A percentile compares a stretch with the other conserved stretches of the same genome.
These are phyloP conservation scores for Phylloscopus trochilus DNA, from an alignment of 2,113 vertebrate species.

Conservation along the genomic window DNA sequence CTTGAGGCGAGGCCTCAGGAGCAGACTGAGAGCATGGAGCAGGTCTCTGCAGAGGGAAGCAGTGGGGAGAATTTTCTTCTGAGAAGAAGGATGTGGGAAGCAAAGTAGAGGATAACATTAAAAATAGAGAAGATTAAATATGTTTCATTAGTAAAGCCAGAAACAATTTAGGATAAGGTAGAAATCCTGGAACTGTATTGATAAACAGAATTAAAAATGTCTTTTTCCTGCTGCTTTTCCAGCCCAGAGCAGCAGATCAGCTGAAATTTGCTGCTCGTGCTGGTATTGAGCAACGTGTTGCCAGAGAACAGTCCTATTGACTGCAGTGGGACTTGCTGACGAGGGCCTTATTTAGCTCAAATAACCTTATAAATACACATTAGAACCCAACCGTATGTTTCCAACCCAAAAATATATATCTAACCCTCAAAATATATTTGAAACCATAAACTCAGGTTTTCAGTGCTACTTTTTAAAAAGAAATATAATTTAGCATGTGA, in stretches of 20 bases:
- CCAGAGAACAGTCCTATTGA: background rate
- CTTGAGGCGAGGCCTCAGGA: background rate
- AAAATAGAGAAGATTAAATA: conserved; percentile 16
- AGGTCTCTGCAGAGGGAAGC: background rate
- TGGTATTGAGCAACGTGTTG: background rate
- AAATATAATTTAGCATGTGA: background rate
- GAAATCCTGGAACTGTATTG: background rate
- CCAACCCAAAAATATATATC: background rate
- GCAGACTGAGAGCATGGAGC: conserved; percentile 15
- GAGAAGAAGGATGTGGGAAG: conserved; percentile 5
- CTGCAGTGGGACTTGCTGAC: background rate
- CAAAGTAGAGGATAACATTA: conserved; percentile 16
- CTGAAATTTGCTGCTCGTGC: background rate
- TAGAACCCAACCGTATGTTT: background rate
- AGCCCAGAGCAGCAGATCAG: background rate
- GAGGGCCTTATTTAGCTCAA: background rate
- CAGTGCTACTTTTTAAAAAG: background rate
- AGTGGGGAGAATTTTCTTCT: conserved; percentile 5
- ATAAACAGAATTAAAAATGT: background rate
- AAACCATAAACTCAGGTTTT: background rate
- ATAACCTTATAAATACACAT: background rate
- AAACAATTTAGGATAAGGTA: background rate
- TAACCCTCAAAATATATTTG: background rate
- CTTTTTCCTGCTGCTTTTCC: background rate
- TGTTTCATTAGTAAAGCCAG: background rate